Evolutionary conservation across 2,888 invertebrate genomes (phyloP), one percentile per base, ranked within the genome.

Genomic region (Eulithis prunata): DNA sequence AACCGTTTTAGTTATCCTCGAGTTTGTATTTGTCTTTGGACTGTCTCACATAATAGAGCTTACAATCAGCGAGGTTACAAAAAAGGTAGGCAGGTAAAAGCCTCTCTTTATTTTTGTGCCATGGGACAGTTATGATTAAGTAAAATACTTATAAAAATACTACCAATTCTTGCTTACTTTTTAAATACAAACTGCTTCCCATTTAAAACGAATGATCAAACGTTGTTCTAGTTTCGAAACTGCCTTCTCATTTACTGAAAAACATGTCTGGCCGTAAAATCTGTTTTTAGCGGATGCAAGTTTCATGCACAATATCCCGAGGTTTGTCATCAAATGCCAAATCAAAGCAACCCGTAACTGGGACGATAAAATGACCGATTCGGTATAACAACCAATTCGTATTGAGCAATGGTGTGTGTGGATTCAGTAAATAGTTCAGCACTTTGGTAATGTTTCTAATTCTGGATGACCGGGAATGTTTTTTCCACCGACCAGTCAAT

Each of bases 371-470:
- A 45, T 38, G 38, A 41, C 45, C 36, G 58, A 52, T 62, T 21
- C 14, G 47, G 47, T 21, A 47, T 14, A 21, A 49, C 21, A 73
- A 73, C 77, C 72, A 66, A 72, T 77, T 75, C 73, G 72, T 67
- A 72, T 82, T 79, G 74, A 66, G 71, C 74, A 79, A 61, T 60
- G 38, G 13, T 46, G 49, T 54, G 13, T 46, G 49, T 54, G 46
- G 36, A 47, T 38, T 28, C 13, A 41, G 56, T 38, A 55, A 41
- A 56, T 32, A 56, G 55, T 51, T 63, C 41, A 8, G 41, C 41
- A 47, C 11, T 47, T 47, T 21, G n/a, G 41, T 61, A 46, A 81
- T 71, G 62, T 63, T 62, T 80, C 82, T 82, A 82, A 78, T 73
- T 80, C 73, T 57, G 77, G 71, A 76, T 65, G 63, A 58, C 66